A percentile compares a stretch with the other conserved stretches of the same genome.
phyloP scores from a whole-genome alignment of 2,797 vertebrate genomes.

The Tadarida brasiliensis region DNA sequence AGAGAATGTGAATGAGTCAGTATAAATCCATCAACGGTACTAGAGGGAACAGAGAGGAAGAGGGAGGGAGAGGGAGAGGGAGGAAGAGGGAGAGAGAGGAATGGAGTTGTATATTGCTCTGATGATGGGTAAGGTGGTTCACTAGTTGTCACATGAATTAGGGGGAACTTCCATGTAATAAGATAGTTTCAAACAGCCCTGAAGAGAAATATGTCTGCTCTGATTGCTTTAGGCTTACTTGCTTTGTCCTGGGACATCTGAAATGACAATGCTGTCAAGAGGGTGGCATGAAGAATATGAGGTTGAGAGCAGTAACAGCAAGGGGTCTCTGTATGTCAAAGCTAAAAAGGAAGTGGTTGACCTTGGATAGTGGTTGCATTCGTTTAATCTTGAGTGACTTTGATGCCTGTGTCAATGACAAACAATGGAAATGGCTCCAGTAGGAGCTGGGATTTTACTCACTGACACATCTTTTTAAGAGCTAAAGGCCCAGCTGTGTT shows the following conservation, averaged over 20 bases:
- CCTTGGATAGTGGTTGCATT: not conserved
- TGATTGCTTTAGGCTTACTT: not conserved
- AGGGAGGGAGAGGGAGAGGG: accelerated
- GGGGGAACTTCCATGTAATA: not conserved
- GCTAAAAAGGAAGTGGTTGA: not conserved
- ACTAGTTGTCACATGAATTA: not conserved
- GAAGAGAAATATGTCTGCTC: not conserved
- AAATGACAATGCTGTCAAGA: not conserved
- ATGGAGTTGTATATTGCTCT: not conserved
- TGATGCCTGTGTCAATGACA: not conserved
- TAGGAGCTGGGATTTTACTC: not conserved
- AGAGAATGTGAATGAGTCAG: not conserved
- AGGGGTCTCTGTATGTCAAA: not conserved
- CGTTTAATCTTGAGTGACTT: not conserved
- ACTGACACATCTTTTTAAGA: not conserved
- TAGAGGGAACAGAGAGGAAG: not conserved
- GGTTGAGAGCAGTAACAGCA: not conserved
- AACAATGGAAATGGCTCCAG: not conserved
- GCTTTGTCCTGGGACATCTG: not conserved
- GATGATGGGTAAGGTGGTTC: not conserved
- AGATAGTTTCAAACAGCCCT: not conserved
- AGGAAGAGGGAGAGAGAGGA: not conserved
- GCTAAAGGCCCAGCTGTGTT: not conserved
- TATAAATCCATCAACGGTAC: not conserved
- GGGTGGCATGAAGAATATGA: not conserved